Base-by-base conservation (phyloP, 2,113 vertebrate genomes). In the Ciconia boyciana region DNA sequence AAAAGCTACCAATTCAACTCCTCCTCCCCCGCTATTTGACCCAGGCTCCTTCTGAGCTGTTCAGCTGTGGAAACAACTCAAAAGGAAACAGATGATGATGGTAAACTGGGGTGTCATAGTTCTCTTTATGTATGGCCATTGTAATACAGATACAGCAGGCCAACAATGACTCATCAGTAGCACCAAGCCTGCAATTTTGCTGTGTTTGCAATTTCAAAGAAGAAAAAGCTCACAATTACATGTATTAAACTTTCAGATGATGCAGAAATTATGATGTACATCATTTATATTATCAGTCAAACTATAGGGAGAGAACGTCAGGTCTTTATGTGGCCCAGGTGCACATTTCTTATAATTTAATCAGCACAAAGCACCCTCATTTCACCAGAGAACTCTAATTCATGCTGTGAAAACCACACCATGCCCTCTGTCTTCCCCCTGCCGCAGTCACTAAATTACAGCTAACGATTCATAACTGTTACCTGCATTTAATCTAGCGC, bases 361-460 rank as follows among this genome's bases (percentile, higher is more conserved):
- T 97, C 91, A 97, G 72, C 77, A 93, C 39, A 90, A 91, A 94
- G 76, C 65, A 46, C 85, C 96, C 97, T 95, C 94, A 94, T 97
- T 96, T 97, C 94, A 96, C 93, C 83, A 95, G 36, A 96, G 87
- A 80, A 75, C 51, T 97, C 83, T 94, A 97, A 98, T 97, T 97
- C 93, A 95, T 98, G 95, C 96, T 96, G 90, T 97, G 97, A 62
- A 98, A 98, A 98, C 97, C 78, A 94, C 93, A 94, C 93, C 76
- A 58, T 96, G 68, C 87, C 93, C 94, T 92, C 24, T 79, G 44
- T 48, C 81, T 43, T 65, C 94, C 85, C 96, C 87, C 89, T 88
- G 88, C 94, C 7, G 26, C 91, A 93, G 90, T 96, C 96, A 97
- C 78, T 98, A 98, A 98, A 98, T 98, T 98, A 98, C 97, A 97